phyloP scores from a whole-genome alignment of 2,888 invertebrate species.

The Meteorus cinctellus region DNA sequence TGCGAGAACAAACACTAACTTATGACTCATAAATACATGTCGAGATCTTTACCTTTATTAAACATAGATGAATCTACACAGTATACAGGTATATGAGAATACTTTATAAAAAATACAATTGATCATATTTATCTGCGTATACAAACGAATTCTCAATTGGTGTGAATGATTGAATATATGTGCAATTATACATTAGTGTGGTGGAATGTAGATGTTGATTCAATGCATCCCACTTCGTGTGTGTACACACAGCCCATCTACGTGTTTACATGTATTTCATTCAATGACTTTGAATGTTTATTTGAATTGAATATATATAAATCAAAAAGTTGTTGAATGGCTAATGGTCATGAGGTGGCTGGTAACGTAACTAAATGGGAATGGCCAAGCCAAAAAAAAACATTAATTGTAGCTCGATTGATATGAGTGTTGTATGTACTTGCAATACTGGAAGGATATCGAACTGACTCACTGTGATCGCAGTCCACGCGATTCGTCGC shows the following conservation, averaged over 20 bases:
- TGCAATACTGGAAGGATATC: conserved; percentile 37
- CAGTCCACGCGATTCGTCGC: conserved; percentile 41
- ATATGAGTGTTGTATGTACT: conserved; percentile 25
- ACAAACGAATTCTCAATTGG: conserved; percentile 20
- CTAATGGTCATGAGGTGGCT: not conserved
- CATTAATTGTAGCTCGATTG: conserved; percentile 15
- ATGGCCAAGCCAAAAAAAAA: not conserved
- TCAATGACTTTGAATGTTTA: too few species aligned
- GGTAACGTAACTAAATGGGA: not conserved
- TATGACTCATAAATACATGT: not conserved
- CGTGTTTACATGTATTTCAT: too few species aligned
- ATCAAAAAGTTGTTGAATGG: too few species aligned
- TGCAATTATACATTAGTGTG: conserved; percentile 16
- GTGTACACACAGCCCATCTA: not conserved
- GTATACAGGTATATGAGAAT: not conserved
- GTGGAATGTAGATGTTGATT: not conserved
- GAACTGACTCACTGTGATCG: conserved; percentile 31
- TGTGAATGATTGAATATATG: conserved; percentile 21
- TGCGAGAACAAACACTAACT: too few species aligned
- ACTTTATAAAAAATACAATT: conserved; percentile 31
- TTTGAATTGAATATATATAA: too few species aligned
- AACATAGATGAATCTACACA: not conserved
- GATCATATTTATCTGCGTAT: conserved; percentile 13
- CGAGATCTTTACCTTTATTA: not conserved
- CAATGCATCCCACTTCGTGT: not conserved